Evolutionary conservation across 2,888 invertebrate species (phyloP), one percentile per base, ranked within the genome.

Genomic region (Steinernema scapterisci): DNA sequence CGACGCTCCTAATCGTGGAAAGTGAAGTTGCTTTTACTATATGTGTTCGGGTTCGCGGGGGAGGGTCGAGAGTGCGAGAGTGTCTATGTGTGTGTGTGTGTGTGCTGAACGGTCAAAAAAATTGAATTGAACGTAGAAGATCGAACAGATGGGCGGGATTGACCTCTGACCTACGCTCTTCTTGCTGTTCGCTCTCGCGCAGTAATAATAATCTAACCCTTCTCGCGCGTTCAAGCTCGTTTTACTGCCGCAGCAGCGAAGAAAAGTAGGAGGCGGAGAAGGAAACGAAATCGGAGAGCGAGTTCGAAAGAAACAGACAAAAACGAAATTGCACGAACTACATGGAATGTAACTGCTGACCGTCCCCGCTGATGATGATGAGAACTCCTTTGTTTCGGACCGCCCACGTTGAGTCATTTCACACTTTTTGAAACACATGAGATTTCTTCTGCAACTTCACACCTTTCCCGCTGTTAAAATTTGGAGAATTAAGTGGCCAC

Each of bases 161-260:
- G 63, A 63, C 63, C 63, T 63, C 63, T 63, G 63, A 63, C 63
- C 63, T 63, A 63, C 31, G 63, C 63, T 63, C 27, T n/a, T n/a
- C n/a, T 16, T 48, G 48, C 48, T 48, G 48, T 48, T n/a, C 38
- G 3, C 48, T 48, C 48, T 48, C 48, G 48, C 48, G 63, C 63
- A 63, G 63, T 63, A 63, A 63, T 63, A 63, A 63, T 63, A 63
- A 63, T 63, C 63, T 63, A 27, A 38, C 63, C 31, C 63, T n/a
- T 25, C 31, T 63, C 63, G 63, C 63, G 19, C 52, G n/a, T n/a
- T 52, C 52, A 9, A 38, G 5, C 63, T 63, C 31, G 63, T 63
- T 63, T 63, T 63, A 63, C 63, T 63, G 63, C 63, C 3, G 11
- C 52, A 11, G 21, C 23, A 9, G n/a, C 45, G 9, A 16, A 44